Conservation (phyloP, 2,888 invertebrate genomes). For the Mylabris sibirica region DNA sequence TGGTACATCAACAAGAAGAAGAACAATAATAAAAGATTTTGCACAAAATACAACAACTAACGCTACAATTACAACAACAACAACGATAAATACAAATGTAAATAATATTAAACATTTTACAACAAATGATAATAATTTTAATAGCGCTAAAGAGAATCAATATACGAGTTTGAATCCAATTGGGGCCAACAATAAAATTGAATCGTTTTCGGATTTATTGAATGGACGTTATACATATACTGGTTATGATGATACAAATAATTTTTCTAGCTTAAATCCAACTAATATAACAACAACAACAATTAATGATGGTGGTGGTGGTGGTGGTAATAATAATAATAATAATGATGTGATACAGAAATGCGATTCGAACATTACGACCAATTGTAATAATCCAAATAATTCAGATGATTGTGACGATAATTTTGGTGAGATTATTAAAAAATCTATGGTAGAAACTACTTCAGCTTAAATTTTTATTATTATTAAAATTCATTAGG, state of each 20-base stretch:
- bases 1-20: slow-evolving; percentile 26
- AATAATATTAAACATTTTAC: slow-evolving; percentile 64
- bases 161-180: slow-evolving; percentile 75
- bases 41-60: slow-evolving; percentile 57
- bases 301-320: slow-evolving; percentile 36
- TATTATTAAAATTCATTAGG: slow-evolving; percentile 51
- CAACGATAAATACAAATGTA: background rate
- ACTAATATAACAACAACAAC: slow-evolving; percentile 49
- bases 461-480: slow-evolving; percentile 74
- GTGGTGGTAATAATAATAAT: slow-evolving; percentile 39
- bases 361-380: slow-evolving; percentile 46
- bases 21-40: slow-evolving; percentile 52
- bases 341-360: slow-evolving; percentile 40
- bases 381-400: slow-evolving; percentile 44
- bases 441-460: slow-evolving; percentile 91
- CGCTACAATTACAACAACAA: too few species aligned
- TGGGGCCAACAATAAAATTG: slow-evolving; percentile 73
- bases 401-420: slow-evolving; percentile 66
- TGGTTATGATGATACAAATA: slow-evolving; percentile 65
- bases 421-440: slow-evolving; percentile 91
- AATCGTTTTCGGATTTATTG: slow-evolving; percentile 72
- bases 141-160: slow-evolving; percentile 65
- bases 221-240: slow-evolving; percentile 66
- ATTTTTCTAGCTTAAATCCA: slow-evolving; percentile 50
- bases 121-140: slow-evolving; percentile 59